phyloP scores from a whole-genome alignment of 35 echinoderm and acorn worm species.

The Lytechinus variegatus region DNA sequence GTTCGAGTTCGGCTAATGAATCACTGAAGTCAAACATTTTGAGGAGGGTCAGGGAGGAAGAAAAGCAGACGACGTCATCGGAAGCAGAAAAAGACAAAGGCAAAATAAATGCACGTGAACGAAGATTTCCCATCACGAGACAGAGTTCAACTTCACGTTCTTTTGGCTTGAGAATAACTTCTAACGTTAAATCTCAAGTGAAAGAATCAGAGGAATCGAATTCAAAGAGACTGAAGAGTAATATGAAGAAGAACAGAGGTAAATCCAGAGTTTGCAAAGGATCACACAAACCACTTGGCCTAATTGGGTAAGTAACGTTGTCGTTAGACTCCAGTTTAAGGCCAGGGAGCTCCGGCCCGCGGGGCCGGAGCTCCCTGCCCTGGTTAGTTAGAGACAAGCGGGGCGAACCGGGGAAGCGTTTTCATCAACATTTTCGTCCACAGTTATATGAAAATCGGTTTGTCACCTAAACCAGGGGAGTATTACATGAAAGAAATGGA shows the following conservation, averaged over 20 bases:
- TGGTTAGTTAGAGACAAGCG: too few relatives aligned
- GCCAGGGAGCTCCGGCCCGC: too few relatives aligned
- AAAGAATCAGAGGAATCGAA: background rate
- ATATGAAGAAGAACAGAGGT: background rate
- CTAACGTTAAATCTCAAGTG: background rate
- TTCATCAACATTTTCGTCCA: too few relatives aligned
- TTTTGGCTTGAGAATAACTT: background rate
- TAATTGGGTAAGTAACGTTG: too few relatives aligned
- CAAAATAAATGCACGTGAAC: background rate
- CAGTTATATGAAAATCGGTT: too few relatives aligned
- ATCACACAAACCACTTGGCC: background rate
- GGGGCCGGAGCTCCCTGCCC: too few relatives aligned
- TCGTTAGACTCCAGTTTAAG: too few relatives aligned
- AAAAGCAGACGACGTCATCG: background rate
- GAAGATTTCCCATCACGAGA: background rate
- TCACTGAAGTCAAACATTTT: slow-evolving; percentile 22
- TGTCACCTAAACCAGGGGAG: too few relatives aligned
- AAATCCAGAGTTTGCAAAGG: background rate
- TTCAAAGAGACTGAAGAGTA: background rate
- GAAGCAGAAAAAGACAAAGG: background rate
- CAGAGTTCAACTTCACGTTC: background rate
- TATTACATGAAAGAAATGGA: too few relatives aligned
- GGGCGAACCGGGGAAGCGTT: too few relatives aligned
- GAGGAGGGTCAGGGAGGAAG: slow-evolving; percentile 12
- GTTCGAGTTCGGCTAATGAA: background rate